Evolutionary conservation across 2,888 invertebrate species (phyloP).

Genomic region (Ypsolopha scabrella): DNA sequence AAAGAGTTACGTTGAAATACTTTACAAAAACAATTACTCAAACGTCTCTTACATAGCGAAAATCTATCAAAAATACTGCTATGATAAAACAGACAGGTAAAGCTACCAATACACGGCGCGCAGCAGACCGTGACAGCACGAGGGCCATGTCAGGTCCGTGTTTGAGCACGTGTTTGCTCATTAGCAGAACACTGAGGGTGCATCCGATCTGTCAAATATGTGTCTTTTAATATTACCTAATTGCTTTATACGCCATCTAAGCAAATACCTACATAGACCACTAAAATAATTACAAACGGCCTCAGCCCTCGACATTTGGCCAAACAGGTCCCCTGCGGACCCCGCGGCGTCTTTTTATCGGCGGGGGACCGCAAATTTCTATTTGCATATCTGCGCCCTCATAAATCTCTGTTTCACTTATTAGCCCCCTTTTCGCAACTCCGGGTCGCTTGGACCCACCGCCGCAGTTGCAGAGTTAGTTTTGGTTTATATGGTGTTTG

Average conservation of each 20-base stretch:
- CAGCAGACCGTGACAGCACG: conserved; percentile 3
- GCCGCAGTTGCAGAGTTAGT: conserved; percentile 24
- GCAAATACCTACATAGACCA: conserved; percentile 21
- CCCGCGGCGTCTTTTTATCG: conserved; percentile 60
- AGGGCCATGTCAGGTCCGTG: not conserved
- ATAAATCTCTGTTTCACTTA: conserved; percentile 70
- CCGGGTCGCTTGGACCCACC: conserved; percentile 32
- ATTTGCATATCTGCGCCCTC: conserved; percentile 68
- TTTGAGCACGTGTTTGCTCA: conserved; percentile 7
- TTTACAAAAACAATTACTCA: no score
- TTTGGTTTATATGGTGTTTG: not conserved
- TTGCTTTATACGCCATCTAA: not conserved
- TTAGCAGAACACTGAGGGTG: conserved; percentile 7
- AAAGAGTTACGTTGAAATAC: no score
- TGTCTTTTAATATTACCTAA: not conserved
- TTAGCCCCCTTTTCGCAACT: conserved; percentile 44
- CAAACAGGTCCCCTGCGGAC: conserved; percentile 49
- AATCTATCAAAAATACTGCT: no score
- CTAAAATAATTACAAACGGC: conserved; percentile 49
- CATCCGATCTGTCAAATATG: not conserved
- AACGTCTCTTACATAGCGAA: no score
- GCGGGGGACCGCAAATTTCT: conserved; percentile 65
- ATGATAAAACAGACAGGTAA: not conserved
- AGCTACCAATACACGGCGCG: not conserved
- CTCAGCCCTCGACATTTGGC: conserved; percentile 56